Base-by-base conservation (phyloP, 2,888 invertebrate genomes). In the Argyresthia albistria region DNA sequence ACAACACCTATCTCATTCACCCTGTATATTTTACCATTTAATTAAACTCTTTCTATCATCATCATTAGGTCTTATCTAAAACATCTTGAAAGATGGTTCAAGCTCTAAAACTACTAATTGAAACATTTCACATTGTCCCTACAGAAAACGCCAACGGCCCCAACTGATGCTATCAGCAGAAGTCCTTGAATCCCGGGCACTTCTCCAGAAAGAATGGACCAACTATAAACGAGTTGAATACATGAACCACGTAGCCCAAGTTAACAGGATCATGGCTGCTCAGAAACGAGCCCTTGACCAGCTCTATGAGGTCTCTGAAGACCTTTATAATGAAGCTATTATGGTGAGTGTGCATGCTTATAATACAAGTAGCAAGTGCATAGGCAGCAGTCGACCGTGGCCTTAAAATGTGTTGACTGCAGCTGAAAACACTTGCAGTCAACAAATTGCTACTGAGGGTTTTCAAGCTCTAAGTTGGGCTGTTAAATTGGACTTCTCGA, bases 281-380 rank as follows among this genome's bases (percentile, higher is more conserved):
- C 97, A 97, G 74, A 88, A 90, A 58, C 91, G 90, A 63, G 97
- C 98, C 0, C 78, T 98, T 2, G 90, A 93, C 53, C 94, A 94
- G 71, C 83, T 99, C 8, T 90, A 91, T 63, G 89, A 89, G 25
- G 95, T 93, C 65, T 97, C 97, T 0, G 94, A 95, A 66, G 94
- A 95, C 43, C 87, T 98, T 0, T 98, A 97, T 74, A 90, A 93
- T 69, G 93, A 93, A 69, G 97, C 98, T 12, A 91, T 97, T 58
- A 89, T 93, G 90, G 94, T 94, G 77, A 63, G 57, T 45, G 43
- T n/a, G n/a, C n/a, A n/a, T n/a, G n/a, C n/a, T n/a, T n/a, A n/a
- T n/a, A n/a, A n/a, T n/a, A n/a, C 43, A 35, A 36, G 46, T 9
- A 35, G 35, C 15, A 35, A 46, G 39, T 39, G 4, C 8, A 39